A percentile compares a stretch with the other conserved stretches of the same genome.
phyloP scores from a whole-genome alignment of 2,888 invertebrate species.

The Drosophila merina region DNA sequence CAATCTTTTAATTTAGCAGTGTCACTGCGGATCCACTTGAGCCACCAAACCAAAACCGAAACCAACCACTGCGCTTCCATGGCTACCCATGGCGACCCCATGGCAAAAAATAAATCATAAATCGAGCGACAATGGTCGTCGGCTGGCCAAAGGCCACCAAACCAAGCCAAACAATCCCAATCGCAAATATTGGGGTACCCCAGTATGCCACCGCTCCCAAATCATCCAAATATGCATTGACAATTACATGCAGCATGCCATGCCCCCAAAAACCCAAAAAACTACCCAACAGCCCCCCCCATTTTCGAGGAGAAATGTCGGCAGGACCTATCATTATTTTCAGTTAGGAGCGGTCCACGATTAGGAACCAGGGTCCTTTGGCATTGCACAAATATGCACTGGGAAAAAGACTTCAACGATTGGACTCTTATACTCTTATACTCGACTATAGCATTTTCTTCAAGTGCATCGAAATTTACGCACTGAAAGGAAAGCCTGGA shows the following conservation, averaged over 20 bases:
- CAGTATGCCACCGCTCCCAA: constrained; percentile 2
- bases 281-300: background rate
- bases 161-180: constrained; percentile 58
- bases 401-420: background rate
- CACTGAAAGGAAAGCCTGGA: constrained; percentile 35
- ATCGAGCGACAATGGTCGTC: constrained; percentile 64
- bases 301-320: constrained; percentile 17
- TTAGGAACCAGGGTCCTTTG: constrained; percentile 52
- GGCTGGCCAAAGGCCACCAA: constrained; percentile 54
- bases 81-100: constrained; percentile 43
- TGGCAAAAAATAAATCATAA: constrained; percentile 69
- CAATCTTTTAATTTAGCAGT: constrained; percentile 37
- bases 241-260: constrained; percentile 61
- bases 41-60: constrained; percentile 14
- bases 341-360: constrained; percentile 50
- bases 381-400: constrained; percentile 61
- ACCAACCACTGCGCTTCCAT: constrained; percentile 35
- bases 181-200: constrained; percentile 1
- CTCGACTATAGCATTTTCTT: background rate
- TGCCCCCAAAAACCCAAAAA: constrained; percentile 5
- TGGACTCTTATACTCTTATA: too few relatives aligned
- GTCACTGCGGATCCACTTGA: constrained; percentile 35
- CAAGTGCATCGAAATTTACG: constrained; percentile 59
- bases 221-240: constrained; percentile 68
- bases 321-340: constrained; percentile 69